Evolutionary conservation across 2,113 vertebrate genomes (phyloP), one percentile per base, ranked within the genome.

Genomic region (Panurus biarmicus): DNA sequence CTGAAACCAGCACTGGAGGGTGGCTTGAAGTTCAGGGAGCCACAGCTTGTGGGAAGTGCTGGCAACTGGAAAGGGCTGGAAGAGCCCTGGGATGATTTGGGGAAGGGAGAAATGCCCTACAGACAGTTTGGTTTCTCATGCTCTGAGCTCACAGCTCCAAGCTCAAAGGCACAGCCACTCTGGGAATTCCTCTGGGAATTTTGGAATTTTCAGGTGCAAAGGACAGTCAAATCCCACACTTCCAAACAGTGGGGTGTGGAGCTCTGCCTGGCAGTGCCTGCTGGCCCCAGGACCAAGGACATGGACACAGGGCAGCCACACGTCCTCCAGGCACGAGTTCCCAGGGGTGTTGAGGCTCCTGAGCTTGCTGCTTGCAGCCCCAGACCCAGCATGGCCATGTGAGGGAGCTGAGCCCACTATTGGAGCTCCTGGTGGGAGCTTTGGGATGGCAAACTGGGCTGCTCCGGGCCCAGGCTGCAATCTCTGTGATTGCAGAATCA

Each of bases 31-130:
- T 7, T 38, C 29, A 60, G 60, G 47, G 47, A 47, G 23, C 18
- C 54, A 6, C 48, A 14, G 20, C 9, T 1, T 36, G 23, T 9
- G 23, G 26, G 50, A 69, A 73, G 23, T 1, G 5, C 0, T 40
- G 53, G 35, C 33, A 58, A 10, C 25, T 50, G 48, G 58, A 33
- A 73, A 50, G n/a, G 62, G 19, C 53, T 89, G 66, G 24, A 11
- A 7, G 76, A 66, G 47, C n/a, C 42, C 7, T 7, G n/a, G 42
- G 62, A 29, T 53, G 81, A 9, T 25, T 7, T 28, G 33, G 8
- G 14, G 57, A 25, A 83, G 9, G 14, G 14, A 67, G 18, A 48
- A 12, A 36, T 17, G 10, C 23, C 31, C 44, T 5, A 12, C 8
- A 21, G 58, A 16, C 20, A 24, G 9, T 19, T 64, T 42, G 44